Evolutionary conservation across 2,888 invertebrate genomes (phyloP), one percentile per base, ranked within the genome.

Genomic region (Campoletis raptor): DNA sequence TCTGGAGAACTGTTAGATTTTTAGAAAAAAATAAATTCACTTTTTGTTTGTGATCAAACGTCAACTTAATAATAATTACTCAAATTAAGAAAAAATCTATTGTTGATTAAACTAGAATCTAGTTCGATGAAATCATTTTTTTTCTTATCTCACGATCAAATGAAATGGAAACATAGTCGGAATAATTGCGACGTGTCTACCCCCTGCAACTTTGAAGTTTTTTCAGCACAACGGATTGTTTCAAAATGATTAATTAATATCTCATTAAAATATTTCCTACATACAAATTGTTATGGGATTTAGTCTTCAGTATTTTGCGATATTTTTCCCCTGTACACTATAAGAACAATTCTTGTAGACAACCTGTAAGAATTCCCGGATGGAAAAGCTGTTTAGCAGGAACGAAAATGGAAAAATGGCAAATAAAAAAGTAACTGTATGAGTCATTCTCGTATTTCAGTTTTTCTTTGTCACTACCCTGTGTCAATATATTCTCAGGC

Each of bases 401-500:
- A 45, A 45, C 18, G 18, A 36, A 30, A 54, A n/a, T 30, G 15
- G 45, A 45, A 61, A 30, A 30, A 61, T 61, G 0, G 61, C 61
- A n/a, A 30, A 15, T 15, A 30, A 61, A 61, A 15, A 15, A n/a
- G 30, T 48, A 61, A 61, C 15, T 6, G 36, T 6, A 52, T 52
- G 72, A 57, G n/a, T 74, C 57, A 57, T 15, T 57, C 36, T 12
- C 57, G 40, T 24, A 37, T 57, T 37, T 57, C 40, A 61, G 61
- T 45, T 57, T 76, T 76, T 61, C 74, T 40, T 61, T 61, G 42
- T 61, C 40, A 54, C 73, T 57, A 9, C 40, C n/a, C 54, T 3
- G 10, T 74, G 42, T 74, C 40, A 37, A 74, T 57, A 57, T 57
- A 24, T 24, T 64, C 45, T 45, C 76, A 45, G 61, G 64, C 37